Evolutionary conservation across 2,797 vertebrate species (phyloP), one percentile per base, ranked within the genome.

Genomic region (Enteromius fasciolatus): DNA sequence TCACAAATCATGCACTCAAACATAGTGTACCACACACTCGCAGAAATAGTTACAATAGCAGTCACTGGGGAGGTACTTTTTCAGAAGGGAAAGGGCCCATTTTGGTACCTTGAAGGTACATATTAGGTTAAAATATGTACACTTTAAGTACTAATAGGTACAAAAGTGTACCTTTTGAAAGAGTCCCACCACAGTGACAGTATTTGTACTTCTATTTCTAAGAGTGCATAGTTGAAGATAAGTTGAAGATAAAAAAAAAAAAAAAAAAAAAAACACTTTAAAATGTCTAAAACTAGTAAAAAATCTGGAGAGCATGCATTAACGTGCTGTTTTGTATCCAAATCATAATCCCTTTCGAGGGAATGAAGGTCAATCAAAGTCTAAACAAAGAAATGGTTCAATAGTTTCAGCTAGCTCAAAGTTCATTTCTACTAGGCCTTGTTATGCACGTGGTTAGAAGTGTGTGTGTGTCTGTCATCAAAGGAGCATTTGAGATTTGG

Each of bases 401-500:
- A 70, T 15, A 46, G 17, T 70, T 80, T 33, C 78, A 52, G 76
- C 31, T 67, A 67, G 46, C 39, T 70, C 50, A 33, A 70, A 70
- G 36, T 59, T 70, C 25, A 57, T 59, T 59, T 70, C 18, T 23
- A 33, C 39, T 12, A 28, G 14, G 28, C 12, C 11, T 31, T 70
- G 28, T 3, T 70, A 52, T 70, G 28, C 11, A 50, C 76, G 44
- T 39, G 15, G 54, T 57, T 23, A 11, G 52, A 14, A 4, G 25
- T 74, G 64, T 41, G 50, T 74, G 67, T 41, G 1, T 57, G 54
- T 23, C 9, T 15, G n/a, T 59, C 25, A 59, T 59, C n/a, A 75
- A 59, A 68, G 17, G n/a, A 44, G 41, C n/a, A 52, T 81, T 66
- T 52, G n/a, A 73, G n/a, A 59, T 81, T 64, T 81, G 61, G 50